These are phyloP conservation scores for Pleuronectes platessa DNA, from an alignment of 2,113 vertebrate species.

Conservation along the genomic window DNA sequence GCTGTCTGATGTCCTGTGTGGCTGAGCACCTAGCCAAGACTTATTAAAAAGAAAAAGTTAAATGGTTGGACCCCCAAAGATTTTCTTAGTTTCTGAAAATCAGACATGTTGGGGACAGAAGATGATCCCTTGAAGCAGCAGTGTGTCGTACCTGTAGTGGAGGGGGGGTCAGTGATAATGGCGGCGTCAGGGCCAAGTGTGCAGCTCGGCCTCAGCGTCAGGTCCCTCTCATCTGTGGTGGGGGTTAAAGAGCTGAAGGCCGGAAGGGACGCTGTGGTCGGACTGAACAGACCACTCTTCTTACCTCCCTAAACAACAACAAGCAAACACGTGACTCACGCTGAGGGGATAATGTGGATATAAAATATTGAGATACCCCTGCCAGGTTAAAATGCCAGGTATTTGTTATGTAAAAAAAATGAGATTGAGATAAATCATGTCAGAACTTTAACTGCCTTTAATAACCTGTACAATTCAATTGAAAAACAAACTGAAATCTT, in stretches of 20 bases:
- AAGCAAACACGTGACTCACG: neutral
- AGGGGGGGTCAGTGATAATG: constrained; percentile 29
- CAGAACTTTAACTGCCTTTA: too few species aligned
- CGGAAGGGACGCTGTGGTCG: constrained; percentile 76
- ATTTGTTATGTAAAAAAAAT: too few species aligned
- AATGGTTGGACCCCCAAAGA: too few species aligned
- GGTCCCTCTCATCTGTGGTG: constrained; percentile 61
- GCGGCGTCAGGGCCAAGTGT: constrained; percentile 69
- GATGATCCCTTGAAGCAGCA: neutral
- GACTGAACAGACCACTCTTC: constrained; percentile 68
- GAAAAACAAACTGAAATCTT: too few species aligned
- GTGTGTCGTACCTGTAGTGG: constrained; percentile 48
- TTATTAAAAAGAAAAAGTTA: neutral
- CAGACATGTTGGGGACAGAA: neutral
- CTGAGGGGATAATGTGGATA: neutral
- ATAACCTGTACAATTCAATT: too few species aligned
- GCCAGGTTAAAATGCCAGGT: too few species aligned
- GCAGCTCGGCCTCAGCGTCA: constrained; percentile 65
- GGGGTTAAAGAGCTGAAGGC: constrained; percentile 65
- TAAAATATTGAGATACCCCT: too few species aligned
- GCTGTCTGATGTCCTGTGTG: constrained; percentile 77
- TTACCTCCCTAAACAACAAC: constrained; percentile 61
- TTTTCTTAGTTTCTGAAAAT: neutral
- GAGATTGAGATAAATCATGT: too few species aligned
- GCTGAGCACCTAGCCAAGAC: constrained; percentile 77